Conservation (phyloP, 2,888 invertebrate species). For the Kuschelorhynchus macadamiae region DNA sequence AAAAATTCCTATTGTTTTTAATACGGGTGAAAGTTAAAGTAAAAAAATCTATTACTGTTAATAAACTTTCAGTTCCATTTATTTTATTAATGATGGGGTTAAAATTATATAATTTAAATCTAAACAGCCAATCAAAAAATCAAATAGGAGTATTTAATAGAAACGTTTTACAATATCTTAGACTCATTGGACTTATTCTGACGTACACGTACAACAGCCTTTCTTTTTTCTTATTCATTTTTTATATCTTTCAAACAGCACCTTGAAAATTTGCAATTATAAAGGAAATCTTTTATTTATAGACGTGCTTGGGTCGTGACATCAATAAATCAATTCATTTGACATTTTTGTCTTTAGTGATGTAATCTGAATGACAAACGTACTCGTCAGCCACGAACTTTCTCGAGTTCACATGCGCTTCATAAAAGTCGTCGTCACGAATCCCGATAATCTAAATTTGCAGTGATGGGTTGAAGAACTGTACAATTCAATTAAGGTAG, state of each 20-base stretch:
- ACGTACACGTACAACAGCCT: too few species aligned
- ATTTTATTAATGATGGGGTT: too few species aligned
- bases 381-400: conserved; percentile 55
- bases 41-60: too few species aligned
- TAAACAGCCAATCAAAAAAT: too few species aligned
- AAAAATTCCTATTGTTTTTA: too few species aligned
- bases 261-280: conserved; percentile 24
- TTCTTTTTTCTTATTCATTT: conserved; percentile 1
- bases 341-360: conserved; percentile 53
- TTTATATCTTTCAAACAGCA: conserved; percentile 2
- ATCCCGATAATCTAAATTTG: conserved; percentile 51
- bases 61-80: too few species aligned
- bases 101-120: too few species aligned
- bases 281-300: conserved; percentile 41
- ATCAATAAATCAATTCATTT: conserved; percentile 53
- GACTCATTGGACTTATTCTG: too few species aligned
- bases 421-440: conserved; percentile 53
- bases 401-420: conserved; percentile 52
- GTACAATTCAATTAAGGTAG: conserved; percentile 55
- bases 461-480: conserved; percentile 49
- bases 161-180: too few species aligned
- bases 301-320: conserved; percentile 45
- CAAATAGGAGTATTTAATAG: too few species aligned
- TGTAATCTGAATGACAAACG: conserved; percentile 54
- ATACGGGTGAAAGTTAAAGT: too few species aligned